phyloP scores from a whole-genome alignment of 2,888 invertebrate species.

The Iselma pallidipennis region DNA sequence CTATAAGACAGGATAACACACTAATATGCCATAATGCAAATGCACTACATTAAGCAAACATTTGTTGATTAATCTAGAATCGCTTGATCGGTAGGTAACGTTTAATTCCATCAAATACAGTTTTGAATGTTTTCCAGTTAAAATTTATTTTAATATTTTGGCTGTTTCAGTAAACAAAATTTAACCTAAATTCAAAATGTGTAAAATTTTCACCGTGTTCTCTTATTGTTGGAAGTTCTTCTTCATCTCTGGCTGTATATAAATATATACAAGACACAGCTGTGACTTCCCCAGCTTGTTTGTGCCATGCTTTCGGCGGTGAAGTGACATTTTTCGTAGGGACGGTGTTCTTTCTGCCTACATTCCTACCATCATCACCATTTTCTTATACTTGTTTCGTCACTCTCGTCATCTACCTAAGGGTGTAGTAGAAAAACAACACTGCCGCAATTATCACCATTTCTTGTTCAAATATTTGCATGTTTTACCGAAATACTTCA shows the following conservation, averaged over 20 bases:
- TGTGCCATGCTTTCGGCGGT: slow-evolving; percentile 35
- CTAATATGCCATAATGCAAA: background rate
- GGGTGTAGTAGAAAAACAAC: no score
- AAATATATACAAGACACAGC: slow-evolving; percentile 36
- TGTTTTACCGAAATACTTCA: background rate
- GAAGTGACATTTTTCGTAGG: slow-evolving; percentile 16
- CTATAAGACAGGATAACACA: background rate
- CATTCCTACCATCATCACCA: background rate
- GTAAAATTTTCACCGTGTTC: no score
- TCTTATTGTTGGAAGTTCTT: background rate
- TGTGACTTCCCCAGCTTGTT: slow-evolving; percentile 37
- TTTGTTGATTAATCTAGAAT: background rate
- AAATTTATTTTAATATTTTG: no score
- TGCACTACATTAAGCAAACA: background rate
- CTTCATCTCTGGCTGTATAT: background rate
- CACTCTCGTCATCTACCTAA: no score
- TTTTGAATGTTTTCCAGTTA: no score
- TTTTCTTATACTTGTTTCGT: background rate
- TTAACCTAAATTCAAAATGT: no score
- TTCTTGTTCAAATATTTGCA: background rate
- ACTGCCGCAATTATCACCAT: background rate
- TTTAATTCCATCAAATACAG: no score
- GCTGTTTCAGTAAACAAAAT: no score
- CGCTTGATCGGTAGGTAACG: background rate
- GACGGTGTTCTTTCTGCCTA: background rate